A percentile compares a stretch with the other conserved stretches of the same genome.
Evolutionary conservation across 2,888 invertebrate species (phyloP).

Genomic region (Pycnomerus fuliginosus): DNA sequence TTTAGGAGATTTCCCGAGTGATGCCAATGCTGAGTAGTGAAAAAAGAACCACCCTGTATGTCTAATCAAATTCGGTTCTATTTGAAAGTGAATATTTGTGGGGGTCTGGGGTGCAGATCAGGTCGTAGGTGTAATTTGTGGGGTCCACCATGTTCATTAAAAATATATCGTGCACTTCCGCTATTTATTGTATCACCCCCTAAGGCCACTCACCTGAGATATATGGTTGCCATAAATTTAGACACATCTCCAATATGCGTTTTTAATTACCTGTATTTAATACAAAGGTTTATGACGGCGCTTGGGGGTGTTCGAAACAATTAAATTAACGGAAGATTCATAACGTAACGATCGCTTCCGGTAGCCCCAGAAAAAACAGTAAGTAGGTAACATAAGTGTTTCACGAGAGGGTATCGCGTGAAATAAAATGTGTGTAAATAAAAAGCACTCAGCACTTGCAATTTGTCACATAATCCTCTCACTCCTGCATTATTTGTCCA

Average conservation of each 20-base stretch:
- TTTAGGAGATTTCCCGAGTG: too few species aligned
- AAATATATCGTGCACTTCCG: constrained; percentile 42
- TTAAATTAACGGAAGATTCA: constrained; percentile 6
- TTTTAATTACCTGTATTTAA: constrained; percentile 45
- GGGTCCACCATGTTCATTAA: constrained; percentile 44
- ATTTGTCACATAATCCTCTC: constrained; percentile 49
- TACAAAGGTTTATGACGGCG: constrained; percentile 35
- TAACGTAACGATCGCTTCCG: constrained; percentile 7
- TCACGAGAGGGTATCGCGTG: too few species aligned
- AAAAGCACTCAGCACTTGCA: constrained; percentile 42
- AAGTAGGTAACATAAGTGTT: too few species aligned
- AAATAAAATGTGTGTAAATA: constrained; percentile 30
- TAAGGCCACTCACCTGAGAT: constrained; percentile 31
- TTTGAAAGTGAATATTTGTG: too few species aligned
- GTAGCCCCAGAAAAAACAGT: constrained; percentile 2
- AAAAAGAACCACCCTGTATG: too few species aligned
- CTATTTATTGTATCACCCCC: constrained; percentile 33
- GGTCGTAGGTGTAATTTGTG: constrained; percentile 48
- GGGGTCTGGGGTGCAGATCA: constrained; percentile 38
- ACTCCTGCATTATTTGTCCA: constrained; percentile 45
- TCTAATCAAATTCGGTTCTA: too few species aligned
- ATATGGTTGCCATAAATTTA: constrained; percentile 38
- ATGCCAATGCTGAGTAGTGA: too few species aligned
- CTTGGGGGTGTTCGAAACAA: constrained; percentile 21
- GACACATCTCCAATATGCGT: constrained; percentile 38